These are phyloP conservation scores for Amphiprion clarkii DNA, from an alignment of 2,797 vertebrate species.

Conservation along the genomic window DNA sequence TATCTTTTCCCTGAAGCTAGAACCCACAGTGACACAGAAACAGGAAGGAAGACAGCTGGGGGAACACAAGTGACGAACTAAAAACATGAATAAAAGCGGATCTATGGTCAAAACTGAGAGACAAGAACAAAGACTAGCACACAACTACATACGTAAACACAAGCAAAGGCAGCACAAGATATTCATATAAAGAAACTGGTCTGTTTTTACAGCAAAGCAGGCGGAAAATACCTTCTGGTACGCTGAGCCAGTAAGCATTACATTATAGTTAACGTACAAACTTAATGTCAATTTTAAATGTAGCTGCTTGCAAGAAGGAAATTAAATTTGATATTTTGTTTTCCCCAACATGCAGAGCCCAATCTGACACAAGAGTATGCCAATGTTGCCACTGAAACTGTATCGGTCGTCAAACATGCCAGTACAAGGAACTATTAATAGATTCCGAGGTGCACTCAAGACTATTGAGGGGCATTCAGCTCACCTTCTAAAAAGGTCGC, in stretches of 20 bases:
- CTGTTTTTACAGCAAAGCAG: neutral
- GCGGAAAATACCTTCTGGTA: neutral
- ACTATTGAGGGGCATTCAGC: neutral
- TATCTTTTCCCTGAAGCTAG: slow-evolving; percentile 13
- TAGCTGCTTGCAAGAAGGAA: slow-evolving; percentile 13
- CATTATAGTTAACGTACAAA: slow-evolving; percentile 8
- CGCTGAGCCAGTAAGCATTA: slow-evolving; percentile 12
- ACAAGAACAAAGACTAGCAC: neutral
- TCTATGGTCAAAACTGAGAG: slow-evolving; percentile 5
- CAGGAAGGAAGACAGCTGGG: slow-evolving; percentile 34
- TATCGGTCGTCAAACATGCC: slow-evolving; percentile 48
- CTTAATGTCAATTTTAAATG: slow-evolving; percentile 9
- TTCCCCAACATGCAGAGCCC: slow-evolving; percentile 39
- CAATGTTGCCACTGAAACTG: slow-evolving; percentile 45
- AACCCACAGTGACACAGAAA: slow-evolving; percentile 19
- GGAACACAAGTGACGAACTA: slow-evolving; percentile 14
- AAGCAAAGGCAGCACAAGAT: neutral
- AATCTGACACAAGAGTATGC: slow-evolving; percentile 53
- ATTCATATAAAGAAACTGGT: slow-evolving; percentile 1
- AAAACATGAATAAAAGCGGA: neutral
- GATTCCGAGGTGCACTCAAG: slow-evolving; percentile 36
- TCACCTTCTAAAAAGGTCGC: slow-evolving; percentile 13
- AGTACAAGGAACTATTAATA: slow-evolving; percentile 72
- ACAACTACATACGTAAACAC: neutral
- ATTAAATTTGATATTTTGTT: slow-evolving; percentile 65